phyloP scores from a whole-genome alignment of 2,888 invertebrate species.

The Apotomis capreana region DNA sequence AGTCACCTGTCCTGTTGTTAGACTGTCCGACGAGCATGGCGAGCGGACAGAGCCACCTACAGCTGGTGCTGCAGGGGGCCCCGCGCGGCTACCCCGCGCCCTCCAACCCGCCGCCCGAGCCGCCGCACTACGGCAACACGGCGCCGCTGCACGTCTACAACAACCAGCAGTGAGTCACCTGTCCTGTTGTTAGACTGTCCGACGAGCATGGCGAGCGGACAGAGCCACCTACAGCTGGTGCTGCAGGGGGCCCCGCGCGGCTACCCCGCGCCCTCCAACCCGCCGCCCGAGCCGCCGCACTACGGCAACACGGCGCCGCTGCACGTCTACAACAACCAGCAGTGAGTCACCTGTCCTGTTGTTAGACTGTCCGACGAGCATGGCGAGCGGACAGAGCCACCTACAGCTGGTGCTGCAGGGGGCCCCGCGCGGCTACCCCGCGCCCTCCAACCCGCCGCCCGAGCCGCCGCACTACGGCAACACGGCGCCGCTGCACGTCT shows the following conservation, averaged over 20 bases:
- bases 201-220: slow-evolving; percentile 46
- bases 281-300: slow-evolving; percentile 52
- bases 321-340: slow-evolving; percentile 59
- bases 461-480: no score
- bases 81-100: slow-evolving; percentile 57
- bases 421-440: no score
- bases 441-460: no score
- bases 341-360: slow-evolving; percentile 51
- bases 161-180: slow-evolving; percentile 59
- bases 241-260: slow-evolving; percentile 70
- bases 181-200: not conserved
- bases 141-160: slow-evolving; percentile 61
- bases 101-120: slow-evolving; percentile 59
- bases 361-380: slow-evolving; percentile 24
- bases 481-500: no score
- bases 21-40: slow-evolving; percentile 37
- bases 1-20: no score
- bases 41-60: slow-evolving; percentile 69
- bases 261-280: slow-evolving; percentile 60
- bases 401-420: no score
- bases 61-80: slow-evolving; percentile 77
- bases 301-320: slow-evolving; percentile 59
- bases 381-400: no score
- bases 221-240: slow-evolving; percentile 78
- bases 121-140: slow-evolving; percentile 52